Evolutionary conservation across 2,797 vertebrate species (phyloP), one percentile per base, ranked within the genome.

Genomic region (Thamnophis elegans): DNA sequence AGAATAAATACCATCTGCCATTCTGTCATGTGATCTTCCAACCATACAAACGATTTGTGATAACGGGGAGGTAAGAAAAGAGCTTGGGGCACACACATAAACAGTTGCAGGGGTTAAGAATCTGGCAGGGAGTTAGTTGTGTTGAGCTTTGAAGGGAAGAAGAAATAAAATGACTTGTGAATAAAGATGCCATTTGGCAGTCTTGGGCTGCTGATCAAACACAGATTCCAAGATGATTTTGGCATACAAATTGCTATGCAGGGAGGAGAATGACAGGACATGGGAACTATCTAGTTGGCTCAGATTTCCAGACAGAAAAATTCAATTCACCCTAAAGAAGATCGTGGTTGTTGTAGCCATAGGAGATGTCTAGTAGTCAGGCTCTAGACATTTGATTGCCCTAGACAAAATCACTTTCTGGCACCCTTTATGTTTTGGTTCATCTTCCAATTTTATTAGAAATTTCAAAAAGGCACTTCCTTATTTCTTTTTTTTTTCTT

Each of bases 131-230:
- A 78, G 8, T 20, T 78, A 22, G 4, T 3, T 1, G 20, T 78
- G 20, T 78, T 78, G 8, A 42, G 36, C 73, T 78, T 47, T 78
- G 20, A 78, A 78, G 20, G 18, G 73, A 42, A 78, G 68, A 78
- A 78, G 73, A 78, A 42, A 42, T 28, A 88, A 55, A 88, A 55
- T 88, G 87, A n/a, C 20, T 88, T 3, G 26, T n/a, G 14, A 88
- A 88, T 53, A 88, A 88, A 88, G 87, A 55, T 88, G 87, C n/a
- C 87, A 88, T 55, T 88, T 88, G 53, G 20, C 53, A 88, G 56
- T 54, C 87, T 54, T 88, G 53, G 56, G 32, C 26, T 88, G 20
- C 73, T 78, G 73, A 78, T 42, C 18, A 78, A 47, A 78, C 18
- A 42, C 73, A 78, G 73, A 42, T 42, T 78, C 20, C 73, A 78